Evolutionary conservation across 2,113 vertebrate species (phyloP).

Genomic region (Ochotona curzoniae): DNA sequence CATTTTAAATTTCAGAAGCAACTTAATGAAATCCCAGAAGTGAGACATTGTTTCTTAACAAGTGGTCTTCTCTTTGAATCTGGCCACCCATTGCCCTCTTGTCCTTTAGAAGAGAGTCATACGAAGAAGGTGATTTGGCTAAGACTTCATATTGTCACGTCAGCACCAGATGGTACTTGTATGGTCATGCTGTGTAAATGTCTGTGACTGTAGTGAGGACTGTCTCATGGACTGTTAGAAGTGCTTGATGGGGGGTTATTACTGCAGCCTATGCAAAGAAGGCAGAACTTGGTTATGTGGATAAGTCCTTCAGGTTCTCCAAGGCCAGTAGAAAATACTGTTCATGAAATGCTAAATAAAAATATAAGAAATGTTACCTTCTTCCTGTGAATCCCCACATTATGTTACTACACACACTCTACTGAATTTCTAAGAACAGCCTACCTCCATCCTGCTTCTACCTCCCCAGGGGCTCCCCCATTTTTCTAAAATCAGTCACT

Average conservation of each 20-base stretch:
- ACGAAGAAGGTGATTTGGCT: neutral
- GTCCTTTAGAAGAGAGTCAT: neutral
- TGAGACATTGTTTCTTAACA: neutral
- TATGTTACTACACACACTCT: conserved; percentile 2
- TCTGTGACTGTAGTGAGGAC: neutral
- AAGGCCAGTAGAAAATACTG: neutral
- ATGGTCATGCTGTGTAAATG: neutral
- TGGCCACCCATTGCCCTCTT: neutral
- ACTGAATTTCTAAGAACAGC: conserved; percentile 22
- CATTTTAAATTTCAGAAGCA: conserved; percentile 70
- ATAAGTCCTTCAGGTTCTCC: neutral
- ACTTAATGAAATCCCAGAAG: conserved; percentile 52
- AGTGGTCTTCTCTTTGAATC: neutral
- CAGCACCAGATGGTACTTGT: neutral
- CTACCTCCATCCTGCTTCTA: neutral
- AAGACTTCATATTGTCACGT: neutral
- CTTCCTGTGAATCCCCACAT: neutral
- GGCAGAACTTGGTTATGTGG: neutral
- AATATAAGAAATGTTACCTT: neutral
- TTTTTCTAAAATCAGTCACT: conserved; percentile 12
- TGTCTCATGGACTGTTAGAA: neutral
- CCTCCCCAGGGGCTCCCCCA: no score
- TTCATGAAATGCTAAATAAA: neutral
- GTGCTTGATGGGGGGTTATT: neutral
- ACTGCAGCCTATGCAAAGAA: neutral